These are phyloP conservation scores for Galleria mellonella DNA, from an alignment of 1,140 invertebrate genomes.

Conservation along the genomic window DNA sequence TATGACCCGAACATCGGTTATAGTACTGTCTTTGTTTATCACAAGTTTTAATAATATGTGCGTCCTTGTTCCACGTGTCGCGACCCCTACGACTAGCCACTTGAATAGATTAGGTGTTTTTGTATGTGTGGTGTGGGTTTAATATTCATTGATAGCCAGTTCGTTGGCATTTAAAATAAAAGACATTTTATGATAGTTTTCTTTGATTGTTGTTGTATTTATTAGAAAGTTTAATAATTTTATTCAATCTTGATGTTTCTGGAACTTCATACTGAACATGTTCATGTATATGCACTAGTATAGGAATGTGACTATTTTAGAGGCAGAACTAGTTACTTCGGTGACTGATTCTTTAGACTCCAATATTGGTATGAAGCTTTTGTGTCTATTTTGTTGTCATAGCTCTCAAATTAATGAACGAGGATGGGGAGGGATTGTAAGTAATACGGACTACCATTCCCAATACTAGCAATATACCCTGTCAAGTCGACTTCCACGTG, in stretches of 20 bases:
- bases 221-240: too few relatives aligned
- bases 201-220: slow-evolving; percentile 6
- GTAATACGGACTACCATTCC: too few relatives aligned
- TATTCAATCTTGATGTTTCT: not conserved
- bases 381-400: too few relatives aligned
- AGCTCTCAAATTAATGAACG: too few relatives aligned
- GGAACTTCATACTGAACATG: not conserved
- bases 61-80: slow-evolving; percentile 51
- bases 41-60: slow-evolving; percentile 25
- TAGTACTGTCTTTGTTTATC: slow-evolving; percentile 46
- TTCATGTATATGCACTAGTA: too few relatives aligned
- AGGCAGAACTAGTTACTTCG: too few relatives aligned
- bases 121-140: slow-evolving; percentile 51
- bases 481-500: too few relatives aligned
- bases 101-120: slow-evolving; percentile 74
- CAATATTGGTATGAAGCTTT: too few relatives aligned
- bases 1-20: slow-evolving; percentile 55
- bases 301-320: too few relatives aligned
- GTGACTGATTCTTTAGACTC: too few relatives aligned
- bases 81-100: slow-evolving; percentile 66
- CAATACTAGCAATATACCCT: too few relatives aligned
- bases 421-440: too few relatives aligned
- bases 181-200: slow-evolving; percentile 25
- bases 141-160: slow-evolving; percentile 69
- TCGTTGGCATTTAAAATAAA: slow-evolving; percentile 62